These are phyloP conservation scores for Pipistrellus pygmaeus DNA, from an alignment of 2,797 vertebrate genomes.

Conservation along the genomic window DNA sequence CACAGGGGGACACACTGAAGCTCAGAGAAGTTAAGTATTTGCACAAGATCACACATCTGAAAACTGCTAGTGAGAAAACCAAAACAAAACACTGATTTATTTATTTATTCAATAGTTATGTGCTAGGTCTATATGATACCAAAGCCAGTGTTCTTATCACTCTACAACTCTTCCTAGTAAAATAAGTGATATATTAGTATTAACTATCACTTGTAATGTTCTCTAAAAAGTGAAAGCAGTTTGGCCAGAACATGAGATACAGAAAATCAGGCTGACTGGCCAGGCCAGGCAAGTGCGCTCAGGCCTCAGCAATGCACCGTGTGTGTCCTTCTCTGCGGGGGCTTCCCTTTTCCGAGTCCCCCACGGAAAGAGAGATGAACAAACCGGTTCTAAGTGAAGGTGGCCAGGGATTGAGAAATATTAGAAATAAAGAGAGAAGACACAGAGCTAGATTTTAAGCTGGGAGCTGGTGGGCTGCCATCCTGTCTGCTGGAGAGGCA, in stretches of 20 bases:
- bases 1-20: neutral
- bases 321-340: neutral
- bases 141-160: neutral
- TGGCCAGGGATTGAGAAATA: too few species aligned
- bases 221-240: neutral
- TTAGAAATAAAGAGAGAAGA: too few species aligned
- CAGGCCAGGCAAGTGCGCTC: neutral
- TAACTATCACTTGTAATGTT: neutral
- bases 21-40: neutral
- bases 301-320: accelerated
- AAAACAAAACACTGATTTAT: neutral
- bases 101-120: neutral
- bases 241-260: neutral
- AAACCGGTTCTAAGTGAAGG: too few species aligned
- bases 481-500: too few species aligned
- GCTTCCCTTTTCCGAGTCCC: too few species aligned
- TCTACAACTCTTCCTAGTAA: neutral
- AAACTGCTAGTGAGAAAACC: neutral
- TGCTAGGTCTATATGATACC: neutral
- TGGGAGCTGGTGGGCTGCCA: too few species aligned
- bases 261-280: neutral
- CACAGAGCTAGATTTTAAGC: too few species aligned
- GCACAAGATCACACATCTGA: neutral
- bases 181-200: neutral
- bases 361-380: too few species aligned